phyloP scores from a whole-genome alignment of 64 coral and sea anemone genomes.

The Porites lutea region DNA sequence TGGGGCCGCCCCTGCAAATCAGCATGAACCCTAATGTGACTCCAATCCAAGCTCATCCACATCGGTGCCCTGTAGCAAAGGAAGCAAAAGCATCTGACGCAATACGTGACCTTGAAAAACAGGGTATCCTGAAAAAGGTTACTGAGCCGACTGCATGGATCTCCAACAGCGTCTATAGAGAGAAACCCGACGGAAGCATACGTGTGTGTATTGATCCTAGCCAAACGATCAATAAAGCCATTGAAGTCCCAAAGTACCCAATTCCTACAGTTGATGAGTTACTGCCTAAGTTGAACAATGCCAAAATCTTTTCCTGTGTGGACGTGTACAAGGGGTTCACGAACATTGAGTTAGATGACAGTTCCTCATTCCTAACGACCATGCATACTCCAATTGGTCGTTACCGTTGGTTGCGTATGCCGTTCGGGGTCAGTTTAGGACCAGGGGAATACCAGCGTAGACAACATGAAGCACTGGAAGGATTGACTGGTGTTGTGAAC shows the following conservation, averaged over 20 bases:
- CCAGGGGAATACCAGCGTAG: constrained; percentile 54
- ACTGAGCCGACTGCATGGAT: constrained; percentile 61
- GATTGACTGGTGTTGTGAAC: constrained; percentile 52
- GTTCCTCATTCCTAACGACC: constrained; percentile 41
- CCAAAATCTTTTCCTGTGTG: too few relatives aligned
- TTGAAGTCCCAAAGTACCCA: not conserved
- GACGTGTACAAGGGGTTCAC: too few relatives aligned
- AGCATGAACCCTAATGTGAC: constrained; percentile 55
- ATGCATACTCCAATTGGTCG: too few relatives aligned
- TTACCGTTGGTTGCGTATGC: constrained; percentile 55
- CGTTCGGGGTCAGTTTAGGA: constrained; percentile 49
- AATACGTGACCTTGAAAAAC: constrained; percentile 28
- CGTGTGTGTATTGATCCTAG: not conserved
- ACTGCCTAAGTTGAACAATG: too few relatives aligned
- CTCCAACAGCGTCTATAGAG: constrained; percentile 68
- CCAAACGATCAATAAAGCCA: constrained; percentile 21
- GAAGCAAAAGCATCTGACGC: constrained; percentile 52
- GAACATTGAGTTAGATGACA: constrained; percentile 43
- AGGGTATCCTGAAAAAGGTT: constrained; percentile 54
- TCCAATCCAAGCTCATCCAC: constrained; percentile 54
- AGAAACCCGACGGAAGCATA: not conserved
- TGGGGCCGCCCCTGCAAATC: constrained; percentile 54
- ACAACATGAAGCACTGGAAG: constrained; percentile 63
- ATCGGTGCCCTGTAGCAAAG: constrained; percentile 58
- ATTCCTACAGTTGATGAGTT: not conserved